These are phyloP conservation scores for Sphaeramia orbicularis DNA, from an alignment of 2,797 vertebrate genomes.

Conservation along the genomic window DNA sequence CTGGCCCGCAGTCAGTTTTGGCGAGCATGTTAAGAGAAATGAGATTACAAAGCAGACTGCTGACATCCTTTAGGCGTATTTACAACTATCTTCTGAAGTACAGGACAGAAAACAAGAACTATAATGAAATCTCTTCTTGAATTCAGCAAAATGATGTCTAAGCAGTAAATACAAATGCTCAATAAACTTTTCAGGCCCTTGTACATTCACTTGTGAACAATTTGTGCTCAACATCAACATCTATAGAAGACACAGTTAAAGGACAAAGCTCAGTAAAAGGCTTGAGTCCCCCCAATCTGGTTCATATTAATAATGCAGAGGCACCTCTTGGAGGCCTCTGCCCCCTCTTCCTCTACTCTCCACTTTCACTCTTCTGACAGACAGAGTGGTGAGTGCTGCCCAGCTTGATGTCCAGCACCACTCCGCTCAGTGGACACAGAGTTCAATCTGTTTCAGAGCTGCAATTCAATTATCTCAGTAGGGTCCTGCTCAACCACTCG, in stretches of 20 bases:
- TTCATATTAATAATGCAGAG: constrained; percentile 84
- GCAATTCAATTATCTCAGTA: constrained; percentile 86
- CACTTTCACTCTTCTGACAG: constrained; percentile 47
- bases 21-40: constrained; percentile 34
- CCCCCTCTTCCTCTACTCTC: constrained; percentile 56
- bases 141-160: constrained; percentile 31
- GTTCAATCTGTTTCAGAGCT: constrained; percentile 88
- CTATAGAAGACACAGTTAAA: constrained; percentile 56
- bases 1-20: constrained; percentile 51
- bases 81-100: constrained; percentile 36
- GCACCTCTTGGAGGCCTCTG: constrained; percentile 62
- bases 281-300: constrained; percentile 71
- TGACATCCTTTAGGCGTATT: constrained; percentile 37
- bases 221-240: constrained; percentile 50
- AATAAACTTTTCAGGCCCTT: constrained; percentile 22
- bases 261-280: constrained; percentile 52
- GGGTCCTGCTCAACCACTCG: constrained; percentile 77
- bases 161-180: constrained; percentile 22
- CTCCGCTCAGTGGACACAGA: constrained; percentile 80
- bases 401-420: constrained; percentile 80
- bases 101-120: constrained; percentile 43
- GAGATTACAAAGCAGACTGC: constrained; percentile 53
- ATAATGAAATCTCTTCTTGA: constrained; percentile 34
- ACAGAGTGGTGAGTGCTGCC: constrained; percentile 74
- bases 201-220: constrained; percentile 47